Evolutionary conservation across 2,113 vertebrate species (phyloP).

Genomic region (Cynopterus brachyotis): DNA sequence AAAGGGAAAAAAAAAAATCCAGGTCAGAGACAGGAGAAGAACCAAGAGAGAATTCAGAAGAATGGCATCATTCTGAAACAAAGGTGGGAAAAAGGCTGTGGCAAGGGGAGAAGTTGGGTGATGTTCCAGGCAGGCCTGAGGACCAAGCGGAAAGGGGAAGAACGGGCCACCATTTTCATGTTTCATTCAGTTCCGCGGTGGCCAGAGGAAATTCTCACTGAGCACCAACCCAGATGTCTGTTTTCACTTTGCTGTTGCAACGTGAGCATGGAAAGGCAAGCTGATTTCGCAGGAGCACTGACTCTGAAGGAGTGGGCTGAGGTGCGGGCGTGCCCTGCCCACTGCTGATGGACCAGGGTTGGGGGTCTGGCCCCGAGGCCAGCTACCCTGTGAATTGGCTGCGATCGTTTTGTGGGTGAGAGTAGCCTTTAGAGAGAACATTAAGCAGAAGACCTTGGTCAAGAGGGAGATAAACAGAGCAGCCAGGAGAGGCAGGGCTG

Average conservation of each 20-base stretch:
- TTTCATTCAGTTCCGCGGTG: not conserved
- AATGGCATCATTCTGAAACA: not conserved
- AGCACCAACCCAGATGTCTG: not conserved
- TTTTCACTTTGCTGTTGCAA: not conserved
- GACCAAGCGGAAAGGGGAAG: not conserved
- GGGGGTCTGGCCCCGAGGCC: not conserved
- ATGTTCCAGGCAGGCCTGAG: not conserved
- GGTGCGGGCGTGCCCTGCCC: not conserved
- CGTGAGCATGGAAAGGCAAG: not conserved
- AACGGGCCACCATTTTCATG: fast-evolving
- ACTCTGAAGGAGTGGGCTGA: not conserved
- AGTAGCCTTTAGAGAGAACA: not conserved
- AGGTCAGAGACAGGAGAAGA: not conserved
- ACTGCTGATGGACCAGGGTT: fast-evolving
- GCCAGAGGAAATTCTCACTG: not conserved
- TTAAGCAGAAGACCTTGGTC: not conserved
- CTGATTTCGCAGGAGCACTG: not conserved
- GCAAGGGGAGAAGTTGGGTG: not conserved
- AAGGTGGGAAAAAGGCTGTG: not conserved
- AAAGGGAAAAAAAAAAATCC: too few species aligned
- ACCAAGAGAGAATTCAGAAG: not conserved
- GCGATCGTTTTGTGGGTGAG: fast-evolving
- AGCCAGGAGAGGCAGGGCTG: not conserved
- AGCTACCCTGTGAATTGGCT: not conserved
- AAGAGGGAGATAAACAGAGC: not conserved